Evolutionary conservation across 2,797 vertebrate genomes (phyloP).

Genomic region (Alauda arvensis): DNA sequence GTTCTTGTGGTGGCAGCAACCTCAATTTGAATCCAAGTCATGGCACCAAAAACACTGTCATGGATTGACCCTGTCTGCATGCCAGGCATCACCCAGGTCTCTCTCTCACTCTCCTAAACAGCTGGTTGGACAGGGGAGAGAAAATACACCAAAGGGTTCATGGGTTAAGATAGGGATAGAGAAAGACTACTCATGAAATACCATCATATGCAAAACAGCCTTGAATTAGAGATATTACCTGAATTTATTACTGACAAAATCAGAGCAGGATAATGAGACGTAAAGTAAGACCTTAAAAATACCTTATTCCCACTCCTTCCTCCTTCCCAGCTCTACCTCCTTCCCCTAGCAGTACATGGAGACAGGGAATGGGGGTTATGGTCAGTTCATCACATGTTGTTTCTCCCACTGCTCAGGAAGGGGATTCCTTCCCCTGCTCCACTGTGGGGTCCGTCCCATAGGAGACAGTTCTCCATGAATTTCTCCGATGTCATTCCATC

Average conservation of each 20-base stretch:
- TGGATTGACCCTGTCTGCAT: background rate
- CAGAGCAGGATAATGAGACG: background rate
- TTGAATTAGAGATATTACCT: background rate
- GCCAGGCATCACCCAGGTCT: background rate
- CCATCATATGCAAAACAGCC: accelerated
- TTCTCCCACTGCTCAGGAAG: background rate
- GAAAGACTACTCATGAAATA: background rate
- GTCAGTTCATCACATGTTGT: background rate
- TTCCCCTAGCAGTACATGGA: accelerated
- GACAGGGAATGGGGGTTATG: background rate
- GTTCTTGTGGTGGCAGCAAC: background rate
- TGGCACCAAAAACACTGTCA: background rate
- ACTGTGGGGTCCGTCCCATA: accelerated
- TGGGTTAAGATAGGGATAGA: background rate
- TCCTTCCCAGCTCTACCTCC: background rate
- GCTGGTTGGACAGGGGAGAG: background rate
- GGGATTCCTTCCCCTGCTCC: background rate
- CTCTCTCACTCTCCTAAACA: background rate
- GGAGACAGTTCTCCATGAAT: background rate
- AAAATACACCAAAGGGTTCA: background rate
- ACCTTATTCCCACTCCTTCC: background rate
- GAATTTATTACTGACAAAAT: background rate
- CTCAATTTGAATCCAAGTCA: background rate
- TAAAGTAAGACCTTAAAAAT: background rate
- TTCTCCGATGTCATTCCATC: background rate